These are phyloP conservation scores for Ephydatia muelleri DNA, from an alignment of 37 sponge, comb jelly and placozoan genomes.

Conservation along the genomic window DNA sequence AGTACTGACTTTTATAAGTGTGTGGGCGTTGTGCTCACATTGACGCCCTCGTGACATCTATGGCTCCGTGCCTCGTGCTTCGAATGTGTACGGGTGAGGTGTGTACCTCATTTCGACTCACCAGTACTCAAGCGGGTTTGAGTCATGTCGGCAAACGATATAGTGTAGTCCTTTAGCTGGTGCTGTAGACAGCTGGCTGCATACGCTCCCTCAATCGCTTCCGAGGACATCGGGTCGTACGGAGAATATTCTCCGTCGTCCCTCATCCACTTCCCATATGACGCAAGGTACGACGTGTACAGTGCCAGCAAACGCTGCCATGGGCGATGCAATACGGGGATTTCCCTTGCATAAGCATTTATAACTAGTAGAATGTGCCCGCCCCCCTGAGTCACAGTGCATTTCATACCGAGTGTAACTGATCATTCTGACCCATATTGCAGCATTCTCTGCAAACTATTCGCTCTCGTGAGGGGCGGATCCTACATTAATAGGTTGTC, in stretches of 20 bases:
- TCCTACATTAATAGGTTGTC: too few relatives aligned
- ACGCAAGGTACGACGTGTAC: background rate
- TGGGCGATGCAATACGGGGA: background rate
- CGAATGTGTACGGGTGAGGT: too few relatives aligned
- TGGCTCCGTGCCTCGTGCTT: too few relatives aligned
- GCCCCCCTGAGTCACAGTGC: too few relatives aligned
- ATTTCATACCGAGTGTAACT: too few relatives aligned
- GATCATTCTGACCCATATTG: too few relatives aligned
- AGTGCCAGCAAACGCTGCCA: background rate
- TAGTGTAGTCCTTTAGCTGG: background rate
- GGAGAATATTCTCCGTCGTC: constrained; percentile 68
- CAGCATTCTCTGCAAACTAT: too few relatives aligned
- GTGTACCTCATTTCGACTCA: background rate
- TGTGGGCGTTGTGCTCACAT: too few relatives aligned
- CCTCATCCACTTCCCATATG: constrained; percentile 66
- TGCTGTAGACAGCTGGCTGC: background rate
- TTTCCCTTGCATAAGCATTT: background rate
- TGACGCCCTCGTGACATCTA: too few relatives aligned
- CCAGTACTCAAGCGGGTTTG: constrained; percentile 11
- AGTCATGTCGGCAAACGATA: constrained; percentile 24
- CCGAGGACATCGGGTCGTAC: constrained; percentile 38
- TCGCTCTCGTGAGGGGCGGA: too few relatives aligned
- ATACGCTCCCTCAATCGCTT: constrained; percentile 33
- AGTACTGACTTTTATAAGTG: too few relatives aligned
- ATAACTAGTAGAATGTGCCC: too few relatives aligned